Evolutionary conservation across 2,113 vertebrate species (phyloP).

Genomic region (Mustela lutreola): DNA sequence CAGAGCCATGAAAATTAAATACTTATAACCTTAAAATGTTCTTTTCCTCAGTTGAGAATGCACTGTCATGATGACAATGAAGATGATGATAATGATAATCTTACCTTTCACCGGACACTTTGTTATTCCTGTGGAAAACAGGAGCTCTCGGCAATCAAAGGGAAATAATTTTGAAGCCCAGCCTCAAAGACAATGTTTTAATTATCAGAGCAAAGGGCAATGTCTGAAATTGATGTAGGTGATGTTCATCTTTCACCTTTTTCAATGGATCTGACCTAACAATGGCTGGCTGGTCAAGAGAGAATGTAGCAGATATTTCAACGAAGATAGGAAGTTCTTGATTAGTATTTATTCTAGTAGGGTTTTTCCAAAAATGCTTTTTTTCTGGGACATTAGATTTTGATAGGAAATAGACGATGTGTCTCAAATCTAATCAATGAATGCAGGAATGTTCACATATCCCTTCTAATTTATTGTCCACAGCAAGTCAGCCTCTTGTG

Average conservation of each 20-base stretch:
- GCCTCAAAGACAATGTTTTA: background rate
- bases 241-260: conserved; percentile 14
- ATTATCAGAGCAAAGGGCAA: background rate
- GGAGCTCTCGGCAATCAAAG: background rate
- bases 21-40: background rate
- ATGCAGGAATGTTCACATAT: background rate
- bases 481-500: background rate
- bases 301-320: background rate
- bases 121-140: conserved; percentile 29
- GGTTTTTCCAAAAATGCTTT: conserved; percentile 14
- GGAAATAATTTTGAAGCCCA: conserved; percentile 40
- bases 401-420: conserved; percentile 56
- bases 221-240: background rate
- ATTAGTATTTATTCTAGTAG: conserved; percentile 14
- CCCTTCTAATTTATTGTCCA: background rate
- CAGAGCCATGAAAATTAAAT: conserved; percentile 56
- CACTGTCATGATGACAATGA: background rate
- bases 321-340: background rate
- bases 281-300: background rate
- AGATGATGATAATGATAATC: background rate
- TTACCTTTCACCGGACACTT: background rate
- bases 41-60: background rate
- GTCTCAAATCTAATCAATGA: conserved; percentile 56
- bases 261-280: conserved; percentile 33
- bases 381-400: conserved; percentile 49